phyloP scores from a whole-genome alignment of 2,797 vertebrate genomes.

The Pampus argenteus region DNA sequence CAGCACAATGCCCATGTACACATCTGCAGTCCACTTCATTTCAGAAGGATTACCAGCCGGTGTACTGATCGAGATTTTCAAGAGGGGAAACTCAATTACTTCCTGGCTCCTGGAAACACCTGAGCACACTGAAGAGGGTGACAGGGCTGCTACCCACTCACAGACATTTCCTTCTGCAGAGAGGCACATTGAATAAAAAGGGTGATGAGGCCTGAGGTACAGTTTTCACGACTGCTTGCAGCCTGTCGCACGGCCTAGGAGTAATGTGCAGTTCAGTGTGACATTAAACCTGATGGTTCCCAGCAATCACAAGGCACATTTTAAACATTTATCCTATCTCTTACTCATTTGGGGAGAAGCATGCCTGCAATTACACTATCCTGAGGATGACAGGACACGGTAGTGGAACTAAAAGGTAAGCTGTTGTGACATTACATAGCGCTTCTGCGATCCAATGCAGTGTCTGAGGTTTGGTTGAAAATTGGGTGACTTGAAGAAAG shows the following conservation, averaged over 20 bases:
- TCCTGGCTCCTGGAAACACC: conserved; percentile 76
- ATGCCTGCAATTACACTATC: conserved; percentile 23
- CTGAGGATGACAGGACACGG: conserved; percentile 24
- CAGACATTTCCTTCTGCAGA: conserved; percentile 55
- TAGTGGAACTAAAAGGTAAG: conserved; percentile 28
- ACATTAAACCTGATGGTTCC: conserved; percentile 31
- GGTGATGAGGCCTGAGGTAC: conserved; percentile 41
- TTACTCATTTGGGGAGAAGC: conserved; percentile 31
- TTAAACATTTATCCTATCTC: conserved; percentile 31
- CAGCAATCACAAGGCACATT: conserved; percentile 28
- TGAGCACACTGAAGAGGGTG: conserved; percentile 73
- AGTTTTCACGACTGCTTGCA: conserved; percentile 38
- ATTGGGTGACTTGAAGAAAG: conserved; percentile 15
- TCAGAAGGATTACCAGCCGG: conserved; percentile 75
- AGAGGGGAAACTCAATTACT: conserved; percentile 81
- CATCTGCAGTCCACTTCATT: conserved; percentile 73
- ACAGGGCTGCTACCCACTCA: conserved; percentile 64
- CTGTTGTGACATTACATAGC: conserved; percentile 18
- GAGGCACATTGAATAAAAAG: conserved; percentile 28
- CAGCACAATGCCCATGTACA: conserved; percentile 32
- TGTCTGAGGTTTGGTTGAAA: neutral
- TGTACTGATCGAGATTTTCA: conserved; percentile 67
- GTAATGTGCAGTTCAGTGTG: conserved; percentile 35
- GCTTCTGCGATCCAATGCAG: conserved; percentile 3
- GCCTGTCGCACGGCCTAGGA: conserved; percentile 21